phyloP scores from a whole-genome alignment of 2,888 invertebrate species.

The Drosophila tripunctata region DNA sequence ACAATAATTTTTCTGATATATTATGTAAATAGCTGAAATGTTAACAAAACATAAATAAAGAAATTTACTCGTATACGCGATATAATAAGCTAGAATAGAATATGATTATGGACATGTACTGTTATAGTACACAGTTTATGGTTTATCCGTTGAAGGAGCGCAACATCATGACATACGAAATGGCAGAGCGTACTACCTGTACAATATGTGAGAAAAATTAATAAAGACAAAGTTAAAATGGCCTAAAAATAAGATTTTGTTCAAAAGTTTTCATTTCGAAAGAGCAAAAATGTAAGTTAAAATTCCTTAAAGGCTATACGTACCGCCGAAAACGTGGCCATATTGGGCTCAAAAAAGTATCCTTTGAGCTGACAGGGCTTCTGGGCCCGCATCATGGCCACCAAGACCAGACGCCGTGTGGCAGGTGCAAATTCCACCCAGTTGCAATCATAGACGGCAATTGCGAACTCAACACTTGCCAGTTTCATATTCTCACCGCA shows the following conservation, averaged over 20 bases:
- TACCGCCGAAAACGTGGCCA: conserved; percentile 62
- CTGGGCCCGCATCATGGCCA: conserved; percentile 55
- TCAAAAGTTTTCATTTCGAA: too few relatives aligned
- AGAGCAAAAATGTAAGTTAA: background rate
- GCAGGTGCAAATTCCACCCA: conserved; percentile 47
- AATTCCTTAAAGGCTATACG: too few relatives aligned
- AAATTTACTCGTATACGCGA: background rate
- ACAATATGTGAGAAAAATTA: conserved; percentile 3
- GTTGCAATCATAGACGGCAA: conserved; percentile 49
- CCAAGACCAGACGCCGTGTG: conserved; percentile 34
- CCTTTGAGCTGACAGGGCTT: conserved; percentile 53
- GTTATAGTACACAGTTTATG: background rate
- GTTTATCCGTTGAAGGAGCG: conserved; percentile 49
- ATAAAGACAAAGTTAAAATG: background rate
- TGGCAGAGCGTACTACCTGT: conserved; percentile 61
- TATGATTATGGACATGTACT: too few relatives aligned
- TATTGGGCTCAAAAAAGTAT: conserved; percentile 58
- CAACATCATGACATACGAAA: conserved; percentile 66
- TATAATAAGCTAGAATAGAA: background rate
- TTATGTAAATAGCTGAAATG: too few relatives aligned
- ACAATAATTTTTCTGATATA: too few relatives aligned
- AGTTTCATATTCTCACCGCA: conserved; percentile 60
- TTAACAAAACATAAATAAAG: too few relatives aligned
- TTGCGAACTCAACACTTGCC: conserved; percentile 51
- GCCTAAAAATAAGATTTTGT: background rate